Evolutionary conservation across 2,888 invertebrate genomes (phyloP).

Genomic region (Pollenia angustigena): DNA sequence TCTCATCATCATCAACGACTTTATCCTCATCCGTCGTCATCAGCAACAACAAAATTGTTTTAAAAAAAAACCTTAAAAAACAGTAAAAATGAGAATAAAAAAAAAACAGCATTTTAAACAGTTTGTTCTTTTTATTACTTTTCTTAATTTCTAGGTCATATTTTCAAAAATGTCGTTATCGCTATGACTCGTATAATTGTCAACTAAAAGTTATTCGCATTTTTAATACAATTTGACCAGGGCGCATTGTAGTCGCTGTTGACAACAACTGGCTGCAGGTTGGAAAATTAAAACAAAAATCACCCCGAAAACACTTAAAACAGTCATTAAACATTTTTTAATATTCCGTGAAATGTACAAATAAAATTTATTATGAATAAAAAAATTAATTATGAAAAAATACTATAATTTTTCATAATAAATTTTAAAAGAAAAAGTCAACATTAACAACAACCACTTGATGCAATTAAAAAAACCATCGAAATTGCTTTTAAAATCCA

Average conservation of each 20-base stretch:
- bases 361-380: background rate
- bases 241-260: no score
- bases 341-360: conserved; percentile 15
- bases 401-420: no score
- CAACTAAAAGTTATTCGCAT: no score
- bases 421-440: no score
- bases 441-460: no score
- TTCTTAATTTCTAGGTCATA: no score
- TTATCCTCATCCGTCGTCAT: background rate
- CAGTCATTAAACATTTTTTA: conserved; percentile 20
- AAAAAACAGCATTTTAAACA: conserved; percentile 65
- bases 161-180: no score
- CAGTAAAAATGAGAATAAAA: conserved; percentile 28
- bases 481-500: no score
- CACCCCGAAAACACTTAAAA: conserved; percentile 1
- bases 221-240: no score
- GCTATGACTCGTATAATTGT: no score
- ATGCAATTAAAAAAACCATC: no score
- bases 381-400: no score
- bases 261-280: background rate
- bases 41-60: background rate
- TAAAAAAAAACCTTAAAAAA: background rate
- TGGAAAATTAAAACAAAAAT: background rate
- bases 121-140: background rate
- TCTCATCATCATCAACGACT: conserved; percentile 30